Evolutionary conservation across 2,797 vertebrate species (phyloP).

Genomic region (Sarcophilus harrisii): DNA sequence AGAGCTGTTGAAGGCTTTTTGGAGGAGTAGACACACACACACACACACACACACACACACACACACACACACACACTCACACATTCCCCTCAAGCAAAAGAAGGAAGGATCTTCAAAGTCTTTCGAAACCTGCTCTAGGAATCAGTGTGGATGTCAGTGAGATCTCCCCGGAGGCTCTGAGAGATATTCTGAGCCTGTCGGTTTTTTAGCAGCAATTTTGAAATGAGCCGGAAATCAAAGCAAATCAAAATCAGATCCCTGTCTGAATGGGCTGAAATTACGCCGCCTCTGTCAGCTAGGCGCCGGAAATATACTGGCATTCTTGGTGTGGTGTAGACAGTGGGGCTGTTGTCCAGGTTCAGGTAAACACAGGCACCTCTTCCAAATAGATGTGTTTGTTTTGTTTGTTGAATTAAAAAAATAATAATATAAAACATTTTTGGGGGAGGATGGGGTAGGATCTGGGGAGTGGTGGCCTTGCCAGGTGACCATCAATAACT

Average conservation of each 20-base stretch:
- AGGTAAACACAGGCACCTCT: rapidly evolving
- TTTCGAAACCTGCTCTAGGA: neutral
- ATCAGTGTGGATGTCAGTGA: conserved; percentile 9
- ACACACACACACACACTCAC: neutral
- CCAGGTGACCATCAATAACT: neutral
- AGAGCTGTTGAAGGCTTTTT: neutral
- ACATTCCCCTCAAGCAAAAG: neutral
- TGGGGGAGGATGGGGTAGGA: neutral
- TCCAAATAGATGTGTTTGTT: neutral
- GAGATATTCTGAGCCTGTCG: neutral
- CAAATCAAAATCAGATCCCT: conserved; percentile 23
- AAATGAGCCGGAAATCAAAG: conserved; percentile 15
- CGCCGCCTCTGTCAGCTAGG: neutral
- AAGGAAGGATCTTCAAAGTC: neutral
- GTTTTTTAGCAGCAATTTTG: conserved; percentile 16
- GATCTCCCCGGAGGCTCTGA: neutral
- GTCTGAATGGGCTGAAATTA: conserved; percentile 8
- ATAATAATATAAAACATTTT: neutral
- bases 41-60: neutral
- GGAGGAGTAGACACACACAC: neutral
- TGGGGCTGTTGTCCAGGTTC: neutral
- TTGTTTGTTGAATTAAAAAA: neutral
- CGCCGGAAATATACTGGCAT: neutral
- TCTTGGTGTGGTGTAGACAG: neutral
- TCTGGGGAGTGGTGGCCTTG: neutral